phyloP scores from a whole-genome alignment of 2,797 vertebrate species.

The Tarsius wallacei region DNA sequence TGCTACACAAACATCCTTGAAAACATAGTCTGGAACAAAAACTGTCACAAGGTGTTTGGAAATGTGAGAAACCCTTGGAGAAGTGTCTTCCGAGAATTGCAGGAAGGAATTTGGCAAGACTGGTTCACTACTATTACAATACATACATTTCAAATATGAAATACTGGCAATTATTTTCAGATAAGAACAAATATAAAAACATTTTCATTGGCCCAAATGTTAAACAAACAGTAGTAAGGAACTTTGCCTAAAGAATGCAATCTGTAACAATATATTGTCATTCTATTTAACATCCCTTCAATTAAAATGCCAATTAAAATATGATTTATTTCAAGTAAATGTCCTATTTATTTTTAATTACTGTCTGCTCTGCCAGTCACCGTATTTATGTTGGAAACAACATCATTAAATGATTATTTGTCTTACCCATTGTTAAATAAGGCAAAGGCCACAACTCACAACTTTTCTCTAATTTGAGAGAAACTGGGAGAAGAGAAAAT shows the following conservation, averaged over 20 bases:
- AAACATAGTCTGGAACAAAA: not conserved
- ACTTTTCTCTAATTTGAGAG: slow-evolving; percentile 55
- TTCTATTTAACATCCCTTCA: slow-evolving; percentile 78
- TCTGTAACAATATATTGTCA: slow-evolving; percentile 67
- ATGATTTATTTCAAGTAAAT: slow-evolving; percentile 82
- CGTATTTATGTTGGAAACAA: slow-evolving; percentile 68
- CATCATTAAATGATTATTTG: slow-evolving; percentile 75
- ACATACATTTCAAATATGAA: not conserved
- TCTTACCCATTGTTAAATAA: slow-evolving; percentile 58
- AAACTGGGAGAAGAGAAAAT: slow-evolving; percentile 36
- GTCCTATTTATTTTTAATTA: slow-evolving; percentile 83
- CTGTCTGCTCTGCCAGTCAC: slow-evolving; percentile 9
- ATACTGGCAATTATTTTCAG: not conserved
- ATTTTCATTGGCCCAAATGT: not conserved
- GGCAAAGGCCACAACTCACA: slow-evolving; percentile 63
- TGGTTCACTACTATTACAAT: not conserved
- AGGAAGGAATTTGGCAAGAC: not conserved
- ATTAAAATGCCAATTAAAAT: slow-evolving; percentile 84
- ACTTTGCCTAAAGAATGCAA: slow-evolving; percentile 22
- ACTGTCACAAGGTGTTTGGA: not conserved
- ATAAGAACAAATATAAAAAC: slow-evolving; percentile 25
- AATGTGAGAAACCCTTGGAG: not conserved
- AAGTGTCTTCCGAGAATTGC: not conserved
- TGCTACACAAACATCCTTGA: not conserved
- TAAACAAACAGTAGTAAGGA: not conserved